These are phyloP conservation scores for Argya squamiceps DNA, from an alignment of 2,797 vertebrate genomes.

Conservation along the genomic window DNA sequence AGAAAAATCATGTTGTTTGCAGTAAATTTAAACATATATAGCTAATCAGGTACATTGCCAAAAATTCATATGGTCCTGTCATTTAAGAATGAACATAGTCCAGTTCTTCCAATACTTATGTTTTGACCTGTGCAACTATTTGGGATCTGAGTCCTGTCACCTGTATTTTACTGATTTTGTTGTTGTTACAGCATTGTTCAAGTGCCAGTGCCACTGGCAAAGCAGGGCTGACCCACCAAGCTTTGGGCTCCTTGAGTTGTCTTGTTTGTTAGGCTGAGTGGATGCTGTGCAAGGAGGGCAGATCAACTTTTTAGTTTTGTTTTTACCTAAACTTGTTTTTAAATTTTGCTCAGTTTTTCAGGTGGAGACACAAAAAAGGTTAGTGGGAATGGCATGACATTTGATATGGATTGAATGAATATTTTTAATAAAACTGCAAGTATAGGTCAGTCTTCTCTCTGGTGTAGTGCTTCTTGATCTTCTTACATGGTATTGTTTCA, in stretches of 20 bases:
- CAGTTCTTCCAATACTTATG: background rate
- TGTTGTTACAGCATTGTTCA: background rate
- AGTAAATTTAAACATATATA: background rate
- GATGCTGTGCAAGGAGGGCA: background rate
- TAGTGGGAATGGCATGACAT: background rate
- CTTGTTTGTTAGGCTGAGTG: background rate
- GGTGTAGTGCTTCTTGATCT: background rate
- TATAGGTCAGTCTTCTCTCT: background rate
- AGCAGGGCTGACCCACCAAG: background rate
- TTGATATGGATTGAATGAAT: background rate
- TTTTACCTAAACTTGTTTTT: background rate
- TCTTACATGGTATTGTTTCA: background rate
- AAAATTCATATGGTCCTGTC: background rate
- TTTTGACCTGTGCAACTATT: background rate
- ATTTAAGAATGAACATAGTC: background rate
- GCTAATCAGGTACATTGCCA: background rate
- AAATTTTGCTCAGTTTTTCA: background rate
- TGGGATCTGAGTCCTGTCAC: background rate
- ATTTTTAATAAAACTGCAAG: background rate
- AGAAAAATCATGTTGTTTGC: background rate
- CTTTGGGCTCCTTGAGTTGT: background rate
- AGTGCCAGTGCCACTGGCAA: background rate
- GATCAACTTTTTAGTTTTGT: background rate
- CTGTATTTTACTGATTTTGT: constrained; percentile 7
- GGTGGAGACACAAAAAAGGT: background rate